Conservation (phyloP, 2,113 vertebrate genomes). For the Callipepla squamata region DNA sequence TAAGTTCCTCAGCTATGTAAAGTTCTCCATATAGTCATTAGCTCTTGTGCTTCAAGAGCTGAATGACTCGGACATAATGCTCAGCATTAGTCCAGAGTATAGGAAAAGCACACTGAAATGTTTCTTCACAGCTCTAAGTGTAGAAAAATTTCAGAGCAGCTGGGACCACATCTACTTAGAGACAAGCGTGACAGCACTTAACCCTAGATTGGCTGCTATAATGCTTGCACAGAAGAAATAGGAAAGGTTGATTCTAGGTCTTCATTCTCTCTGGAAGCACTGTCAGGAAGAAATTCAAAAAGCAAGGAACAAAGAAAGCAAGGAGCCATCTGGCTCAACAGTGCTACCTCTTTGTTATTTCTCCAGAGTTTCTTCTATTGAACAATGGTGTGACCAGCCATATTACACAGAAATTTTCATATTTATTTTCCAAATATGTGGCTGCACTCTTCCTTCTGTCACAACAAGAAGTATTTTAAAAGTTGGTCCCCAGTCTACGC, state of each 20-base stretch:
- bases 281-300: not conserved
- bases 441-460: not conserved
- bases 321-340: not conserved
- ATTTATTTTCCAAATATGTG: not conserved
- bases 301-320: not conserved
- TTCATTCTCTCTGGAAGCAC: not conserved
- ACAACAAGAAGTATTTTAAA: not conserved
- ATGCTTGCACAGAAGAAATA: not conserved
- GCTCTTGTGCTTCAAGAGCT: not conserved
- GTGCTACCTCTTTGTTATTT: not conserved
- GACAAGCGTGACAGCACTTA: not conserved
- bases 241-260: not conserved
- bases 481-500: not conserved
- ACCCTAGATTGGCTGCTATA: not conserved
- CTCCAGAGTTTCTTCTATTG: conserved; percentile 10
- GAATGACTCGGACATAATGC: not conserved
- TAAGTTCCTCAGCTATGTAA: not conserved
- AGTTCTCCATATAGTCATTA: not conserved
- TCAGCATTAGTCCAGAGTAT: conserved; percentile 1
- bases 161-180: not conserved
- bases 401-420: not conserved
- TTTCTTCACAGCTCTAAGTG: not conserved
- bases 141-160: not conserved
- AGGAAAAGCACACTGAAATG: conserved; percentile 17
- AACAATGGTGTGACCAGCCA: not conserved